These are phyloP conservation scores for Synanthedon andrenaeformis DNA, from an alignment of 2,888 invertebrate species.

Conservation along the genomic window DNA sequence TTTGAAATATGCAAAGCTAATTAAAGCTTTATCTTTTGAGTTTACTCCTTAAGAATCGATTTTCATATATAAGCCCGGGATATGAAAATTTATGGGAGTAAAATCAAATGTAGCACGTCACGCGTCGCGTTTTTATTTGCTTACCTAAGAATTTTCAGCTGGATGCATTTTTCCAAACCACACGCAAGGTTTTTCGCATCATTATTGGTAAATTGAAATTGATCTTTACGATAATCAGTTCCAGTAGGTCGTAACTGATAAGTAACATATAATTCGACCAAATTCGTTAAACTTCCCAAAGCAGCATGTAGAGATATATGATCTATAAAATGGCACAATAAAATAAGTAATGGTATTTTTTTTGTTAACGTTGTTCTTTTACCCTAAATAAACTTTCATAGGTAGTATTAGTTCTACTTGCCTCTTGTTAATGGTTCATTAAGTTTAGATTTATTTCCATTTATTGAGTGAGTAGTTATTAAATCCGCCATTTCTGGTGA, in stretches of 20 bases:
- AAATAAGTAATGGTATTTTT: not conserved
- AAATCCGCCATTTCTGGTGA: conserved; percentile 60
- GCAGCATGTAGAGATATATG: conserved; percentile 63
- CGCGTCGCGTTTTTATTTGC: too few relatives aligned
- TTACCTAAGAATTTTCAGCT: conserved; percentile 45
- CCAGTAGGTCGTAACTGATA: conserved; percentile 47
- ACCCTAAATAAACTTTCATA: not conserved
- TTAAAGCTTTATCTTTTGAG: too few relatives aligned
- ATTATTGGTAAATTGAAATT: conserved; percentile 62
- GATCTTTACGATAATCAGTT: conserved; percentile 50
- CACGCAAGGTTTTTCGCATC: conserved; percentile 55
- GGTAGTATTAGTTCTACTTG: conserved; percentile 7
- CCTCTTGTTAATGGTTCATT: conserved; percentile 39
- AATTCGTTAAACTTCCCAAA: conserved; percentile 49
- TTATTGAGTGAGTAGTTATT: conserved; percentile 40
- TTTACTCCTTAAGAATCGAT: too few relatives aligned
- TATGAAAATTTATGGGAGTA: too few relatives aligned
- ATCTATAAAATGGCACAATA: conserved; percentile 30
- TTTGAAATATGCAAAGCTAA: too few relatives aligned
- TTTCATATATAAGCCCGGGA: too few relatives aligned
- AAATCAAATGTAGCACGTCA: too few relatives aligned
- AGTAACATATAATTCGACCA: conserved; percentile 53
- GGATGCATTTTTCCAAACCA: conserved; percentile 51
- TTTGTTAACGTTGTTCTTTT: too few relatives aligned
- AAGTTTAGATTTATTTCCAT: conserved; percentile 20